phyloP scores from a whole-genome alignment of 2,797 vertebrate species.

The Paramormyrops hopkinsi region DNA sequence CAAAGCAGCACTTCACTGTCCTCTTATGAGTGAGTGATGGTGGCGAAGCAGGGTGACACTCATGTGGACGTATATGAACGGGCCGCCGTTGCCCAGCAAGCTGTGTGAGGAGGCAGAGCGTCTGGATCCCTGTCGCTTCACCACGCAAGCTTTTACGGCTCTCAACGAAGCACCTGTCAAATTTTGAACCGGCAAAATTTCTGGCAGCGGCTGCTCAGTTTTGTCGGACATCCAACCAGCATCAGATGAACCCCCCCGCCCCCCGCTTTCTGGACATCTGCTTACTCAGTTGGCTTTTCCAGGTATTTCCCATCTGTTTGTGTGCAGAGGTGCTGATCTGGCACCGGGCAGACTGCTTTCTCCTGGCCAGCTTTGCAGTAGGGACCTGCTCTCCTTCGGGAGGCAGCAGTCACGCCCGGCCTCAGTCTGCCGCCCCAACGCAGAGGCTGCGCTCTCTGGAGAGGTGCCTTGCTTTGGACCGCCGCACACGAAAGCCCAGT shows the following conservation, averaged over 20 bases:
- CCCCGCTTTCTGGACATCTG: slow-evolving; percentile 41
- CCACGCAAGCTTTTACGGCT: slow-evolving; percentile 15
- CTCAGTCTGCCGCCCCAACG: background rate
- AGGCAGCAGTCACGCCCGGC: background rate
- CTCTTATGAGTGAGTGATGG: background rate
- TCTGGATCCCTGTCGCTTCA: background rate
- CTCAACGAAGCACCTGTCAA: slow-evolving; percentile 39
- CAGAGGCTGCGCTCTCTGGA: background rate
- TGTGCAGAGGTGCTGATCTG: slow-evolving; percentile 21
- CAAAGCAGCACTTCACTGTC: background rate
- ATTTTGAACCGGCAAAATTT: slow-evolving; percentile 41
- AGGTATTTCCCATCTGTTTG: slow-evolving; percentile 33
- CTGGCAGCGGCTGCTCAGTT: slow-evolving; percentile 48
- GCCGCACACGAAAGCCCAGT: background rate
- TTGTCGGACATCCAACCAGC: slow-evolving; percentile 53
- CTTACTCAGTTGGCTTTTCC: slow-evolving; percentile 42
- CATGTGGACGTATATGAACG: background rate
- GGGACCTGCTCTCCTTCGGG: background rate
- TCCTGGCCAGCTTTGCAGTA: background rate
- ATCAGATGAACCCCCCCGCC: slow-evolving; percentile 39
- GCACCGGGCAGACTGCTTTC: background rate
- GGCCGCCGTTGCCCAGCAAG: background rate
- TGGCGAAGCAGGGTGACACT: background rate
- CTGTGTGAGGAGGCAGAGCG: background rate
- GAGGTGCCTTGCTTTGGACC: background rate